These are phyloP conservation scores for Cyrtorhinus lividipennis DNA, from an alignment of 1,140 invertebrate species.

Conservation along the genomic window DNA sequence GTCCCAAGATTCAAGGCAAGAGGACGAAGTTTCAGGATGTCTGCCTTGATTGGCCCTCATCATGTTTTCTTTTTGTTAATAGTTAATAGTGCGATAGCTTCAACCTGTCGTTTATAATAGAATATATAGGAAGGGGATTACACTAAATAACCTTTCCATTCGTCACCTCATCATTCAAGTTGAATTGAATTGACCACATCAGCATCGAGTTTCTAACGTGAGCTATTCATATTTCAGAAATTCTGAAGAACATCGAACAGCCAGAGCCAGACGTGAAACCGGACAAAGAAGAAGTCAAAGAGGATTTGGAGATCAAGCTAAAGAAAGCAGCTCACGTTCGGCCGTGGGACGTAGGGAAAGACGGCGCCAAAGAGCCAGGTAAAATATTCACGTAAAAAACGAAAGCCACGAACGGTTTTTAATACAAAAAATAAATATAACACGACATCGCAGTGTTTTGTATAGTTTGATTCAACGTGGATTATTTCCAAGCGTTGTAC, in stretches of 20 bases:
- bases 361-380: conserved; percentile 24
- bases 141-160: too few relatives aligned
- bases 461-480: background rate
- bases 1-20: too few relatives aligned
- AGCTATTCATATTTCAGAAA: too few relatives aligned
- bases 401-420: background rate
- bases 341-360: conserved; percentile 53
- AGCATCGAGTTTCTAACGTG: too few relatives aligned
- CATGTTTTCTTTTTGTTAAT: background rate
- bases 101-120: too few relatives aligned
- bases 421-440: background rate
- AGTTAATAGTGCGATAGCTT: too few relatives aligned
- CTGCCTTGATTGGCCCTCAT: background rate
- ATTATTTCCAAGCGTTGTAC: background rate
- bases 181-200: too few relatives aligned
- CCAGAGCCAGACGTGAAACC: too few relatives aligned
- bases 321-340: conserved; percentile 32
- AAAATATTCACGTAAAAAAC: too few relatives aligned
- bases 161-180: too few relatives aligned
- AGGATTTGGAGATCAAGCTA: conserved; percentile 22
- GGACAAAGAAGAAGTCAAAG: conserved; percentile 11
- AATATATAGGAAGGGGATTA: too few relatives aligned
- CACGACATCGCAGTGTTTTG: background rate
- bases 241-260: too few relatives aligned
- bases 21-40: background rate